Evolutionary conservation across 2,888 invertebrate species (phyloP), one percentile per base, ranked within the genome.

Genomic region (Phragmatobia fuliginosa): DNA sequence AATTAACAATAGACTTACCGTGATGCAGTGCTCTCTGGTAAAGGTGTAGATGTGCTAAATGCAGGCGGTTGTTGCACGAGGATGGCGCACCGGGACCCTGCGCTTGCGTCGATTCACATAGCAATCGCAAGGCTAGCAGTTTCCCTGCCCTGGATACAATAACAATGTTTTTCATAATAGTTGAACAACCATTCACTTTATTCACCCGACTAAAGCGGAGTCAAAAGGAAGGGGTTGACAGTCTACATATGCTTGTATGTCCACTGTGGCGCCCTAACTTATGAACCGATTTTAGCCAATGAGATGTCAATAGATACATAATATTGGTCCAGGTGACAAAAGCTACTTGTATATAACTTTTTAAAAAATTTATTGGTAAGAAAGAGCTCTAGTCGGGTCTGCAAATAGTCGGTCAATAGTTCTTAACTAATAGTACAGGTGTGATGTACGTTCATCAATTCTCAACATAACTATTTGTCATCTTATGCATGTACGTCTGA

Each of bases 1-100:
- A 33, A 64, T 64, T 25, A 64, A 33, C 18, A 41, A 45, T 28
- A 49, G 60, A 73, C 80, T 84, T 87, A 96, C 97, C 97, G 93
- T 97, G 96, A 91, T 99, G 99, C 68, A 99, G 91, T 4, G 98
- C 97, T 74, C 97, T 96, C 91, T 99, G 99, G 93, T 99, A 99
- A 71, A 99, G 96, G 2, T 98, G 96, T 75, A 99, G 92, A 87
- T 98, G 97, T 62, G 97, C 97, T 78, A 96, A 91, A 85, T 97
- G 94, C 83, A 97, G 92, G 75, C 96, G 87, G 82, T 93, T 92
- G 90, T 90, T 93, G 90, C 95, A 93, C 3, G 92, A 89, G 6
- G 93, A 90, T 1, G 96, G 94, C 67, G 95, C 93, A 65, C 94
- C 94, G 28, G 96, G 95, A 63, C 97, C 96, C 87, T 98, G 98